These are phyloP conservation scores for Argopecten irradians DNA, from an alignment of 1,140 invertebrate genomes.

Conservation along the genomic window DNA sequence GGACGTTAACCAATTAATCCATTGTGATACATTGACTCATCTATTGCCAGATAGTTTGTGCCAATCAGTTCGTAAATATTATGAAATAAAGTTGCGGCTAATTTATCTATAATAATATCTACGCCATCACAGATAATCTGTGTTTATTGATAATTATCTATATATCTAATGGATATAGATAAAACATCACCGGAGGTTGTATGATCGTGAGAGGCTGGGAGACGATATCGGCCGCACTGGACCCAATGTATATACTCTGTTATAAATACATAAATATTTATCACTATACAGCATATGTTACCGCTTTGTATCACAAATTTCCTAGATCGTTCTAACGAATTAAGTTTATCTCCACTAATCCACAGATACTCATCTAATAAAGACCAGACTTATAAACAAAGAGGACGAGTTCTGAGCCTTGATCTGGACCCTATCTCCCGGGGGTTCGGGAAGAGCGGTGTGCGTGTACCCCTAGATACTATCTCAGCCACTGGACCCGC, in stretches of 20 bases:
- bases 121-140: not conserved
- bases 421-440: not conserved
- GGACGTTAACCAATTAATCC: not conserved
- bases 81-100: too few species aligned
- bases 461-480: not conserved
- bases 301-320: conserved; percentile 10
- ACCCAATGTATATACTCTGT: not conserved
- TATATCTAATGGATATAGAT: not conserved
- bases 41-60: too few species aligned
- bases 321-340: not conserved
- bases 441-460: not conserved
- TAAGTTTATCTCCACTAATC: not conserved
- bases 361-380: not conserved
- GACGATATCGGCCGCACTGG: not conserved
- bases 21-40: too few species aligned
- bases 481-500: not conserved
- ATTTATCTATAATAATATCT: too few species aligned
- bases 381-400: conserved; percentile 1
- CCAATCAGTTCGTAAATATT: too few species aligned
- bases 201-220: not conserved
- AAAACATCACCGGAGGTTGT: not conserved
- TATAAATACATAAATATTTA: not conserved
- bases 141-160: not conserved
- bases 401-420: not conserved
- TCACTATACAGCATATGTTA: not conserved